Evolutionary conservation across 1,140 invertebrate species (phyloP), one percentile per base, ranked within the genome.

Genomic region (Drosophila tani): DNA sequence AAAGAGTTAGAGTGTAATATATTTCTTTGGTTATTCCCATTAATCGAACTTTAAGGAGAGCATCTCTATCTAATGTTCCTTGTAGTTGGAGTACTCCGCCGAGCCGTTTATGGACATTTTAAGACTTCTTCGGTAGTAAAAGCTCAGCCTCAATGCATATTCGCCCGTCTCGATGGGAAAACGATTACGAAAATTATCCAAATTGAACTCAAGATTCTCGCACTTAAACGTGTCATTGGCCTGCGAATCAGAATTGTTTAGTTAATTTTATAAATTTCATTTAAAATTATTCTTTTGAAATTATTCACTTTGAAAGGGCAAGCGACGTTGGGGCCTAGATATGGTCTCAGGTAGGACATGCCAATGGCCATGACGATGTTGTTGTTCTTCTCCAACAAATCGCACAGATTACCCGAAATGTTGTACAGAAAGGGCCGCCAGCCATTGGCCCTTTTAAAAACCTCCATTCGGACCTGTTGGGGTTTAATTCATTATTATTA

Each of bases 81-180:
- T 45, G n/a, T 66, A 59, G 15, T 59, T 66, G 3, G 9, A 35
- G 53, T 58, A 66, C 19, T 46, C 53, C 12, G 27, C 15, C 2
- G 63, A 65, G 12, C 63, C 53, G 8, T 65, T 65, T 9, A 66
- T 15, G 0, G 53, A 29, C 2, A 35, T 3, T 9, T 45, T 21
- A 4, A 57, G 19, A 32, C 15, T 45, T 66, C 21, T 47, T 19
- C 11, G n/a, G n/a, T 38, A 6, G 40, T 65, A 65, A 53, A 70
- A 66, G 5, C 47, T 66, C 0, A 66, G 3, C n/a, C n/a, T 49
- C 0, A 49, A n/a, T 1, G 66, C 66, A 7, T 69, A 69, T n/a
- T 65, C 66, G 5, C 66, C 66, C 3, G 46, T 65, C 5, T 65
- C 60, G 8, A 69, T 27, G 15, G 66, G 59, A 43, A 69, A 69